These are phyloP conservation scores for Patella pellucida DNA, from an alignment of 2,888 invertebrate genomes.

Conservation along the genomic window DNA sequence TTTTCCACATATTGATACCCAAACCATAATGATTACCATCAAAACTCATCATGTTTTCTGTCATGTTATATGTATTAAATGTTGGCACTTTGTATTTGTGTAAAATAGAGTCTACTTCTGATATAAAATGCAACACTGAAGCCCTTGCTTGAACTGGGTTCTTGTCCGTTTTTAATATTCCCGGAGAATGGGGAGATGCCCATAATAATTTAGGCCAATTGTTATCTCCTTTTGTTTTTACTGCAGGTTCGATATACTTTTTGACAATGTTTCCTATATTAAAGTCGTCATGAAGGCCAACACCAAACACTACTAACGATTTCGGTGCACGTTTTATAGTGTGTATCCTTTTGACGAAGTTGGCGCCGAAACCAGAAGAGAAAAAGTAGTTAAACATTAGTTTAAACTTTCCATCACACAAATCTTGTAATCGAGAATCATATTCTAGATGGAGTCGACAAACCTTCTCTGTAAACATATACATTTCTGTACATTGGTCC, in stretches of 20 bases:
- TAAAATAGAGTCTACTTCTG: constrained; percentile 15
- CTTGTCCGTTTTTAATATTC: neutral
- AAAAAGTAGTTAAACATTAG: constrained; percentile 24
- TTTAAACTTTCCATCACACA: constrained; percentile 21
- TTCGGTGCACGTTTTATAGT: constrained; percentile 18
- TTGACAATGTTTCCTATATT: constrained; percentile 1
- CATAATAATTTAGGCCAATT: constrained; percentile 3
- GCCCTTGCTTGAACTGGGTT: neutral
- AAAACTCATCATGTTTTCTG: constrained; percentile 33
- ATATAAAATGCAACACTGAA: constrained; percentile 23
- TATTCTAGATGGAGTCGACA: constrained; percentile 18
- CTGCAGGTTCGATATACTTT: constrained; percentile 15
- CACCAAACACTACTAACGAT: constrained; percentile 28
- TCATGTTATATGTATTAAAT: constrained; percentile 32
- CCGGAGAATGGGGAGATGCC: neutral
- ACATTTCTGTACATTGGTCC: constrained; percentile 18
- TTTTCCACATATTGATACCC: constrained; percentile 32
- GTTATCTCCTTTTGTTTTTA: neutral
- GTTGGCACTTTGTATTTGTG: constrained; percentile 20
- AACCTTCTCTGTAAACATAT: constrained; percentile 30
- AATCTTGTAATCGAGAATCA: neutral
- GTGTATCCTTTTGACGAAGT: constrained; percentile 12
- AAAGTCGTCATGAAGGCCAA: constrained; percentile 33
- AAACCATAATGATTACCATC: no score
- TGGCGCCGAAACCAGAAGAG: neutral